These are phyloP conservation scores for Oryzias dopingdopingensis DNA, from an alignment of 2,797 vertebrate species.

Conservation along the genomic window DNA sequence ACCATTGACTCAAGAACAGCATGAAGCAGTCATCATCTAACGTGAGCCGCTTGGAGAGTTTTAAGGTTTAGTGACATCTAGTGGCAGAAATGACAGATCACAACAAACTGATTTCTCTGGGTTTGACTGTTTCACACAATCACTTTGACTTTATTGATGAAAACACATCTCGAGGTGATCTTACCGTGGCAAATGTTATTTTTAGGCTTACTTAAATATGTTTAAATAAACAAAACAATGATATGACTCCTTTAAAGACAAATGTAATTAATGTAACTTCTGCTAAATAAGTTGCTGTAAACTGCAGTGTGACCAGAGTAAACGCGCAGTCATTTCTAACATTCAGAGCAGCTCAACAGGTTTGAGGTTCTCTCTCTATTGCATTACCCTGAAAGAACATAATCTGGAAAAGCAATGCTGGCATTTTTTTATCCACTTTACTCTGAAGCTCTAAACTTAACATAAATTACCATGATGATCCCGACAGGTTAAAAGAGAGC, in stretches of 20 bases:
- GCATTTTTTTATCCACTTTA: not conserved
- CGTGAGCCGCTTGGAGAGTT: not conserved
- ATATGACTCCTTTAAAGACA: not conserved
- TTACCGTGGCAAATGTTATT: too few relatives aligned
- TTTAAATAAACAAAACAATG: not conserved
- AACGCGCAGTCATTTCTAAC: not conserved
- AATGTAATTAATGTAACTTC: not conserved
- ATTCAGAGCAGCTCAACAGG: not conserved
- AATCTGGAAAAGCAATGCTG: not conserved
- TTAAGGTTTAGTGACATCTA: not conserved
- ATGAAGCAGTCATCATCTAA: not conserved
- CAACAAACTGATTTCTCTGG: not conserved
- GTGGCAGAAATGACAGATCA: not conserved
- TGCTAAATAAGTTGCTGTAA: not conserved
- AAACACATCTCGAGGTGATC: too few relatives aligned
- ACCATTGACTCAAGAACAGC: not conserved
- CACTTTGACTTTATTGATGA: too few relatives aligned
- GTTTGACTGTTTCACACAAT: not conserved
- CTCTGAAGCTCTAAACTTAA: not conserved
- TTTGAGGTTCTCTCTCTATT: not conserved
- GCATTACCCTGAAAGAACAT: not conserved
- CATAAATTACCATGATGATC: not conserved
- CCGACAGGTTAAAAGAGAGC: not conserved
- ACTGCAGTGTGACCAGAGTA: not conserved
- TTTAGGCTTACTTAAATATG: too few relatives aligned